Conservation (phyloP, 1,140 invertebrate genomes). For the Drosophila carrolli region DNA sequence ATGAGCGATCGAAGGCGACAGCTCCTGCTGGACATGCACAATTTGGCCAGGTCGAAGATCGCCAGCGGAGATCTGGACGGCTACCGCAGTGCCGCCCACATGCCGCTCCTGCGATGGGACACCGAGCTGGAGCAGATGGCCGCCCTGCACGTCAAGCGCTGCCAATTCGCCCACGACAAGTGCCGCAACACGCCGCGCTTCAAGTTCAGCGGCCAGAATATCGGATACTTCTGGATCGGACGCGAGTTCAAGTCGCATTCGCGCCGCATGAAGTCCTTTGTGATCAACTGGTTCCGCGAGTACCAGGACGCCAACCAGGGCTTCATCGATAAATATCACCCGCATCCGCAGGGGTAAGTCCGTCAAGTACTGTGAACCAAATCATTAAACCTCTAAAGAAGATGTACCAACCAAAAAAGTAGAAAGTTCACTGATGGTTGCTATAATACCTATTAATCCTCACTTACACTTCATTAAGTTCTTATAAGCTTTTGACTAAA, state of each 20-base stretch:
- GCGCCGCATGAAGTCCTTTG: conserved; percentile 73
- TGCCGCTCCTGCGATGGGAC: conserved; percentile 78
- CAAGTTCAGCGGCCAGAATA: conserved; percentile 74
- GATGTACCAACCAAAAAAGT: no score
- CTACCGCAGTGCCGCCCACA: conserved; percentile 60
- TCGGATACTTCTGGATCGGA: conserved; percentile 78
- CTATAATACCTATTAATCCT: no score
- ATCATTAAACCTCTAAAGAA: no score
- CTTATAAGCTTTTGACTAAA: no score
- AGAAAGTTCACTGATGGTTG: no score
- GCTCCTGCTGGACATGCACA: conserved; percentile 75
- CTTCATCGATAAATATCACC: conserved; percentile 64
- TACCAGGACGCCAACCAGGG: conserved; percentile 74
- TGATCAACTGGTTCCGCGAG: conserved; percentile 77
- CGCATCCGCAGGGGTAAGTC: conserved; percentile 73
- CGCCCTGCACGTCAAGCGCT: conserved; percentile 66
- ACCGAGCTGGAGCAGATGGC: conserved; percentile 73
- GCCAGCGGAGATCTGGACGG: conserved; percentile 62
- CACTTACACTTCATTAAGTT: no score
- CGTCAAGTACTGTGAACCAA: no score
- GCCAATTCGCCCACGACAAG: conserved; percentile 72
- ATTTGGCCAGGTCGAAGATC: conserved; percentile 67
- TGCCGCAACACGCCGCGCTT: conserved; percentile 72
- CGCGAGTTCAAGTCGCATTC: conserved; percentile 78
- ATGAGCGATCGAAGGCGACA: conserved; percentile 73